Evolutionary conservation across 1,140 invertebrate species (phyloP).

Genomic region (Leptinotarsa undecemlineata): DNA sequence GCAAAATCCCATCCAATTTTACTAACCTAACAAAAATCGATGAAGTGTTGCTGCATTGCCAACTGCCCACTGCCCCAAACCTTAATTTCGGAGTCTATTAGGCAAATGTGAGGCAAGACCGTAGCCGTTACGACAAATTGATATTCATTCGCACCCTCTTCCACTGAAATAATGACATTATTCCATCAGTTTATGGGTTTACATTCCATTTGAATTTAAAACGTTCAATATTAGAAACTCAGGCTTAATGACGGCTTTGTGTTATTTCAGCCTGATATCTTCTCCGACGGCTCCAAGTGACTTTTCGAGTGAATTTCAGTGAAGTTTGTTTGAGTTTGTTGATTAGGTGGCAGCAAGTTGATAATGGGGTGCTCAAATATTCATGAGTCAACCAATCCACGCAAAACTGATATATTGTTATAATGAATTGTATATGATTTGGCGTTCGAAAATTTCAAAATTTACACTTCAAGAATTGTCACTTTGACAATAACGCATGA

Average conservation of each 20-base stretch:
- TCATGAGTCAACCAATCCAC: neutral
- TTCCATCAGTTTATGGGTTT: conserved; percentile 1
- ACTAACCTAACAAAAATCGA: neutral
- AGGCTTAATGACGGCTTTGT: conserved; percentile 1
- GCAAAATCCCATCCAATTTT: too few relatives aligned
- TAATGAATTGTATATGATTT: too few relatives aligned
- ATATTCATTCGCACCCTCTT: conserved; percentile 18
- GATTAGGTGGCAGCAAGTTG: neutral
- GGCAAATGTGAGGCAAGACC: conserved; percentile 12
- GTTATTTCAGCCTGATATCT: conserved; percentile 2
- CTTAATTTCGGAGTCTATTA: conserved; percentile 13
- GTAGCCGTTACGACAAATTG: conserved; percentile 11
- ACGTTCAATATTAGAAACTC: conserved; percentile 8
- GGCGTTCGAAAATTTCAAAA: too few relatives aligned
- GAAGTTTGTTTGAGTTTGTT: conserved; percentile 3
- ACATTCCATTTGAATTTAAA: conserved; percentile 13
- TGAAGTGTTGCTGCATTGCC: neutral
- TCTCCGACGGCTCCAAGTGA: neutral
- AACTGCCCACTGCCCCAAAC: neutral
- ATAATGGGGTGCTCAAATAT: neutral
- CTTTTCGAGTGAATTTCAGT: neutral
- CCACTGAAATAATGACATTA: conserved; percentile 1
- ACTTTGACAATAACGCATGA: too few relatives aligned
- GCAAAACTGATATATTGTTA: too few relatives aligned
- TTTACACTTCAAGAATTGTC: too few relatives aligned